These are phyloP conservation scores for Oscarella lobularis DNA, from an alignment of 37 sponge, comb jelly and placozoan genomes.

Conservation along the genomic window DNA sequence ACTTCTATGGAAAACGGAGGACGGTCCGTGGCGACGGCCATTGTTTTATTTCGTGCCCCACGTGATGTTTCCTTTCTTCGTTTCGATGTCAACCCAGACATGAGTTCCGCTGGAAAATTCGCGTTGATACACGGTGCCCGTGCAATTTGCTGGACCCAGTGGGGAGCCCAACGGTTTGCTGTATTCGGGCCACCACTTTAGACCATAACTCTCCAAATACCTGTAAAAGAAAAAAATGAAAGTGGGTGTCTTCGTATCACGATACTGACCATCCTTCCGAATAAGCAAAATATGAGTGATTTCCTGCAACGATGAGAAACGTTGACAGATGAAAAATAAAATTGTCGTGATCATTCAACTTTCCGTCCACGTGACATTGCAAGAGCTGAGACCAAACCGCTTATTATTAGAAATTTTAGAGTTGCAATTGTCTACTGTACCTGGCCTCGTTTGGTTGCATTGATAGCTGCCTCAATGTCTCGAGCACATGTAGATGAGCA, in stretches of 20 bases:
- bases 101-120: background rate
- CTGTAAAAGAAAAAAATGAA: background rate
- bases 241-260: too few species aligned
- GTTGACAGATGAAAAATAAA: background rate
- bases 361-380: constrained; percentile 1
- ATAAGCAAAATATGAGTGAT: background rate
- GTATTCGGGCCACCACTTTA: constrained; percentile 1
- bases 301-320: background rate
- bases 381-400: background rate
- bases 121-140: background rate
- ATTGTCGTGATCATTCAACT: background rate
- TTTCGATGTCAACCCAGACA: background rate
- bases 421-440: background rate
- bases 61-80: background rate
- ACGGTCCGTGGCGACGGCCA: too few species aligned
- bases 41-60: too few species aligned
- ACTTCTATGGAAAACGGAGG: too few species aligned
- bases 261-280: background rate
- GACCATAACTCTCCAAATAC: background rate
- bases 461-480: background rate
- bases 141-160: background rate
- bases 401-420: background rate
- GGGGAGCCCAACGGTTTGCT: background rate
- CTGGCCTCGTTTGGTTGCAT: background rate
- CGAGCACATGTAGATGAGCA: background rate